Evolutionary conservation across 2,888 invertebrate species (phyloP).

Genomic region (Agonopterix arenella): DNA sequence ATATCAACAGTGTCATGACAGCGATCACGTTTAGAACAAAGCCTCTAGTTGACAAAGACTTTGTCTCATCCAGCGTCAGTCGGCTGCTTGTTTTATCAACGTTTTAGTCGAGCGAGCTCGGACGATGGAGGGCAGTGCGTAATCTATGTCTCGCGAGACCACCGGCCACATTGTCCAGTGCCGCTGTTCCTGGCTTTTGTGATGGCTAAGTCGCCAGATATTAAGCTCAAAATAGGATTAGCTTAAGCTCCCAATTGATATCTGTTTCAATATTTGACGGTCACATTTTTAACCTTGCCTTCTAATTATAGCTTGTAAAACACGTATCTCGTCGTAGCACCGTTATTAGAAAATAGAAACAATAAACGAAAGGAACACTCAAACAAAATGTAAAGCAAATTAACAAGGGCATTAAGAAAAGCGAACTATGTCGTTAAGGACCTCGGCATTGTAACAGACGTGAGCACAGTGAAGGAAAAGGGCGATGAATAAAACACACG

Average conservation of each 20-base stretch:
- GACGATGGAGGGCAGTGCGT: slow-evolving; percentile 45
- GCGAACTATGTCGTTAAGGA: slow-evolving; percentile 52
- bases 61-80: slow-evolving; percentile 16
- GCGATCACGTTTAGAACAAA: no score
- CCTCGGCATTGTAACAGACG: slow-evolving; percentile 43
- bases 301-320: no score
- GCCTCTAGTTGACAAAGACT: neutral
- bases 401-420: slow-evolving; percentile 53
- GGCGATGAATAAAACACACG: slow-evolving; percentile 63
- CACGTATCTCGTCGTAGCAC: no score
- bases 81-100: slow-evolving; percentile 30
- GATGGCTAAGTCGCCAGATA: slow-evolving; percentile 42
- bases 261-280: slow-evolving; percentile 3
- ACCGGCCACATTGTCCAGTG: slow-evolving; percentile 48
- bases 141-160: slow-evolving; percentile 60
- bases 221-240: slow-evolving; percentile 36
- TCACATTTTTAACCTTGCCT: no score
- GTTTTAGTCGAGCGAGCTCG: slow-evolving; percentile 28
- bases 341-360: slow-evolving; percentile 13
- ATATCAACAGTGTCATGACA: no score
- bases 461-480: slow-evolving; percentile 44
- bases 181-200: slow-evolving; percentile 41
- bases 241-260: neutral
- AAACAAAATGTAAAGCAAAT: slow-evolving; percentile 48
- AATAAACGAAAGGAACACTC: slow-evolving; percentile 35